Evolutionary conservation across 2,113 vertebrate genomes (phyloP).

Genomic region (Planiliza haematocheilus): DNA sequence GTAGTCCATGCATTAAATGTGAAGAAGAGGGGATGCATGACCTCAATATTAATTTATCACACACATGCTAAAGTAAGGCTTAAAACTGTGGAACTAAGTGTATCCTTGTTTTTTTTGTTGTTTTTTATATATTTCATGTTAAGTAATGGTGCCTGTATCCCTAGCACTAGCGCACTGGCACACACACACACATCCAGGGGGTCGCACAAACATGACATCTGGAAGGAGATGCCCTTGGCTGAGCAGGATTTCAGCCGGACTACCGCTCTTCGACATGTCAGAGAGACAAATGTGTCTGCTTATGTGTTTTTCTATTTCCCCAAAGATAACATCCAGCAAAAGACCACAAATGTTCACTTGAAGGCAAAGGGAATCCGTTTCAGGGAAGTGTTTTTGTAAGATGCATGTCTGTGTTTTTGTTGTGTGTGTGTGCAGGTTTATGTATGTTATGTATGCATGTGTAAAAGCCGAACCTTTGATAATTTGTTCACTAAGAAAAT

Average conservation of each 20-base stretch:
- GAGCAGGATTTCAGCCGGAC: slow-evolving; percentile 57
- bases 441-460: not conserved
- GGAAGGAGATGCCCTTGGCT: slow-evolving; percentile 63
- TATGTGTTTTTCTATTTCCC: slow-evolving; percentile 34
- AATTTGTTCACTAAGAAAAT: too few relatives aligned
- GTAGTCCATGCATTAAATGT: slow-evolving; percentile 16
- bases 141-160: not conserved
- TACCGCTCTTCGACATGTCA: slow-evolving; percentile 53
- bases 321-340: slow-evolving; percentile 53
- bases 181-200: slow-evolving; percentile 14
- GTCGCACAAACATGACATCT: slow-evolving; percentile 52
- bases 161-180: not conserved
- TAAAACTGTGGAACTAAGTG: not conserved
- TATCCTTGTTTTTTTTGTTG: too few relatives aligned
- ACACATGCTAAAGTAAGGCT: slow-evolving; percentile 8
- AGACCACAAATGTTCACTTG: slow-evolving; percentile 48
- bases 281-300: slow-evolving; percentile 60
- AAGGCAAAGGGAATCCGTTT: slow-evolving; percentile 51
- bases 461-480: too few relatives aligned
- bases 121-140: slow-evolving; percentile 1
- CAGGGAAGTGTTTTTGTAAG: slow-evolving; percentile 20
- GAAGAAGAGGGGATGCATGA: slow-evolving; percentile 15
- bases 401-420: slow-evolving; percentile 3
- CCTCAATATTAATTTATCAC: slow-evolving; percentile 47
- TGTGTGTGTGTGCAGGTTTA: not conserved